Percentiles rank a stretch among this genome's conserved stretches.
phyloP scores from a whole-genome alignment of 2,888 invertebrate genomes.

The Seira musarum region DNA sequence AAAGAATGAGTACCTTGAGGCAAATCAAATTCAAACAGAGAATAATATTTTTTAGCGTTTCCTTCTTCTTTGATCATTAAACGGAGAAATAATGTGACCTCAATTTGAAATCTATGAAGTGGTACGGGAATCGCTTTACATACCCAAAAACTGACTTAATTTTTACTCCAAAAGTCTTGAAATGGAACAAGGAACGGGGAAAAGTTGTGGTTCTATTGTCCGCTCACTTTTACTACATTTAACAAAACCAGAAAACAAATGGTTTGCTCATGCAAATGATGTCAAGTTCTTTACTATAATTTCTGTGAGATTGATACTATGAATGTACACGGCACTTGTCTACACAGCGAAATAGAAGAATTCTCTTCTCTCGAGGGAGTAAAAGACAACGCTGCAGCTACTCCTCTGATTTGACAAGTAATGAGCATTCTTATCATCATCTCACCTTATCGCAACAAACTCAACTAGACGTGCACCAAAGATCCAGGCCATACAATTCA shows the following conservation, averaged over 20 bases:
- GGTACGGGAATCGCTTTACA: background rate
- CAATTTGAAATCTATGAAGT: background rate
- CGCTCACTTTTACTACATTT: background rate
- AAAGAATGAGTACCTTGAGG: conserved; percentile 48
- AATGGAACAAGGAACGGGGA: too few species aligned
- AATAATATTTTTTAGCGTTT: background rate
- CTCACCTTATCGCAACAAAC: conserved; percentile 53
- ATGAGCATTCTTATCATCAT: conserved; percentile 56
- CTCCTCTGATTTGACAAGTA: conserved; percentile 33
- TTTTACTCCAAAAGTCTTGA: background rate
- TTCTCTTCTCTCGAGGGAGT: background rate
- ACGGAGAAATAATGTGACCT: conserved; percentile 8
- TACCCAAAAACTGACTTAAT: background rate
- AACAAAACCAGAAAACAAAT: background rate
- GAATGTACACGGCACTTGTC: too few species aligned
- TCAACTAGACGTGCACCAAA: background rate
- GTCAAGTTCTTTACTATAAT: background rate
- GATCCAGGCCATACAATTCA: background rate
- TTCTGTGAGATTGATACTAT: too few species aligned
- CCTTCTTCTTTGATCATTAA: conserved; percentile 45
- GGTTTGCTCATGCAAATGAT: too few species aligned
- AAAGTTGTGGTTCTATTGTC: too few species aligned
- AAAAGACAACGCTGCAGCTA: background rate
- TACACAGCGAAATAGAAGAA: background rate
- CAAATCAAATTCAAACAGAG: conserved; percentile 47